Evolutionary conservation across 2,888 invertebrate genomes (phyloP), one percentile per base, ranked within the genome.

Genomic region (Aspidiotus destructor): DNA sequence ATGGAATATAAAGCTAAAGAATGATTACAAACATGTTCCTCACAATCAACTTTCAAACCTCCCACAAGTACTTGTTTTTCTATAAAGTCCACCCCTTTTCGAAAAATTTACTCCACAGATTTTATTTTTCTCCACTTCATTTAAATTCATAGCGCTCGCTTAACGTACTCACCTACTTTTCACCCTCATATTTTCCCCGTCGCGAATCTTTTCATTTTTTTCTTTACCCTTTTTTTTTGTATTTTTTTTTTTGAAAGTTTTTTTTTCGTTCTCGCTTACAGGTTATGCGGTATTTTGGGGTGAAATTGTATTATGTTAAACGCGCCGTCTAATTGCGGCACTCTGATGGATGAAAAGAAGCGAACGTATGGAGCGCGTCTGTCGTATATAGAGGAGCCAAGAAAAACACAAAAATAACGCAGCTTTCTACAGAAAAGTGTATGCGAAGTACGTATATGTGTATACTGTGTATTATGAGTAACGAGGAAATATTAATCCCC

Each of bases 401-500:
- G 40, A 40, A 11, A n/a, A 28, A 28, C 9, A n/a, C 15, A 10
- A 42, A 40, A 52, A 41, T 15, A 10, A 15, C 9, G n/a, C 53
- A 63, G 41, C 28, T 28, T 28, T 28, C 5, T 44, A 42, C n/a
- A 44, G 61, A 28, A 28, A 28, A 10, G n/a, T 41, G 41, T 15
- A n/a, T 6, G 60, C 17, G 60, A 9, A 41, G 8, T 28, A 61
- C 11, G 42, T 9, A 13, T 16, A 41, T 8, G 17, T 10, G 8
- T 15, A 16, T 9, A 17, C 16, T 13, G 40, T 11, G 42, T n/a
- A 42, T 13, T 58, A 48, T 55, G 65, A 65, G 64, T 64, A 42
- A 65, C 57, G 55, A 65, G 58, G 58, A 65, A 65, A 65, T 54
- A 65, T 65, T 65, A 65, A 65, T 65, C 65, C 28, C 65, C 65